Percentiles rank a stretch among this genome's conserved stretches.
Conservation (phyloP, 2,888 invertebrate genomes). For the Melanargia galathea region DNA sequence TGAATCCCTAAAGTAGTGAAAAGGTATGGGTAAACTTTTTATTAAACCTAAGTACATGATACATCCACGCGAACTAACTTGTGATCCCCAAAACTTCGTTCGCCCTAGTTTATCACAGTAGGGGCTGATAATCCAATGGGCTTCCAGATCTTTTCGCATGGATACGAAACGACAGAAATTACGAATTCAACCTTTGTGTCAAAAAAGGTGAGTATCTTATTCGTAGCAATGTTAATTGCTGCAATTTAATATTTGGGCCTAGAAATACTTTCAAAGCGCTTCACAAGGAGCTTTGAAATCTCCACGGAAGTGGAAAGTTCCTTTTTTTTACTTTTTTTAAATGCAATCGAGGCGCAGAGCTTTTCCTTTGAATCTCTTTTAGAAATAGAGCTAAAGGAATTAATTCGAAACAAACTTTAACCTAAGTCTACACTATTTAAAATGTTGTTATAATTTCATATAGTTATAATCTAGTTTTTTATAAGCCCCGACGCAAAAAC, state of each 20-base stretch:
- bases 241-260: conserved; percentile 10
- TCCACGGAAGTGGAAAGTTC: not conserved
- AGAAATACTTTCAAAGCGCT: not conserved
- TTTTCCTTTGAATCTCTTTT: conserved; percentile 18
- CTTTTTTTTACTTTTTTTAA: conserved; percentile 5
- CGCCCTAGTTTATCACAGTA: too few species aligned
- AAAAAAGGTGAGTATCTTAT: too few species aligned
- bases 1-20: too few species aligned
- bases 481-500: too few species aligned
- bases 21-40: too few species aligned
- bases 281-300: not conserved
- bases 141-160: too few species aligned
- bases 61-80: too few species aligned
- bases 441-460: not conserved
- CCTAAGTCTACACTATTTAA: not conserved
- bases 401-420: conserved; percentile 14
- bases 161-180: too few species aligned
- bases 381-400: conserved; percentile 26
- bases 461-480: not conserved
- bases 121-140: too few species aligned
- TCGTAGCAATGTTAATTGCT: not conserved
- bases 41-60: too few species aligned
- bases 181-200: too few species aligned
- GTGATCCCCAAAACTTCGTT: too few species aligned
- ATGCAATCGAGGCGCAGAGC: conserved; percentile 16